Conservation (phyloP, 37 sponge, comb jelly and placozoan genomes). For the Halisarca cf. caerulea region DNA sequence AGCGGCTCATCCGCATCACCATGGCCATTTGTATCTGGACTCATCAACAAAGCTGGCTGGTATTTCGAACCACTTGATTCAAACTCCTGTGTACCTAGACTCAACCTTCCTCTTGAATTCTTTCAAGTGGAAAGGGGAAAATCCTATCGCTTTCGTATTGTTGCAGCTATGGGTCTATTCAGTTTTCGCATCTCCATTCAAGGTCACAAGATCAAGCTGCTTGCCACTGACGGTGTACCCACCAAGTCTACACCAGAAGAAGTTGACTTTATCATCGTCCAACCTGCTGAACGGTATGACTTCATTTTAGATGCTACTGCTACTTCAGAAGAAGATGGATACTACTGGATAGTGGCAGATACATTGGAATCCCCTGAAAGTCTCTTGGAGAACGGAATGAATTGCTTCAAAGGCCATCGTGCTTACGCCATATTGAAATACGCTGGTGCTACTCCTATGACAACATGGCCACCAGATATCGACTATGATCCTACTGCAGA, state of each 20-base stretch:
- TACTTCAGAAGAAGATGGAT: slow-evolving; percentile 30
- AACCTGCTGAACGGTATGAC: slow-evolving; percentile 84
- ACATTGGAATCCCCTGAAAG: slow-evolving; percentile 47
- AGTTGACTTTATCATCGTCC: slow-evolving; percentile 68
- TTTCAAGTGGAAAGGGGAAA: slow-evolving; percentile 50
- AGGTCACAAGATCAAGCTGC: slow-evolving; percentile 70
- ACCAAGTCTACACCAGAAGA: slow-evolving; percentile 27
- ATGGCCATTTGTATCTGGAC: slow-evolving; percentile 50
- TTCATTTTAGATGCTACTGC: slow-evolving; percentile 34
- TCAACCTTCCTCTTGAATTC: background rate
- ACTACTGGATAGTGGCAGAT: slow-evolving; percentile 69
- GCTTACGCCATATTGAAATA: background rate
- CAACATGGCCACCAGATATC: background rate
- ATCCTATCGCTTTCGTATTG: slow-evolving; percentile 71
- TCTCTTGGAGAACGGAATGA: background rate
- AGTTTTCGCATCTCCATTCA: slow-evolving; percentile 71
- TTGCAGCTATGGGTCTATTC: slow-evolving; percentile 59
- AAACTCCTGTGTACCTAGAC: background rate
- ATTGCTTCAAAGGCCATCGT: slow-evolving; percentile 1
- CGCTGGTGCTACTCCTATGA: too few relatives aligned
- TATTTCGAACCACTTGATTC: slow-evolving; percentile 13
- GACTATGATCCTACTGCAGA: background rate
- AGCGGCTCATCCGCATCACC: slow-evolving; percentile 16
- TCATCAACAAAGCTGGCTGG: slow-evolving; percentile 73
- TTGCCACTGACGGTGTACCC: slow-evolving; percentile 78